Evolutionary conservation across 2,113 vertebrate genomes (phyloP).

Genomic region (Hyperopisus bebe): DNA sequence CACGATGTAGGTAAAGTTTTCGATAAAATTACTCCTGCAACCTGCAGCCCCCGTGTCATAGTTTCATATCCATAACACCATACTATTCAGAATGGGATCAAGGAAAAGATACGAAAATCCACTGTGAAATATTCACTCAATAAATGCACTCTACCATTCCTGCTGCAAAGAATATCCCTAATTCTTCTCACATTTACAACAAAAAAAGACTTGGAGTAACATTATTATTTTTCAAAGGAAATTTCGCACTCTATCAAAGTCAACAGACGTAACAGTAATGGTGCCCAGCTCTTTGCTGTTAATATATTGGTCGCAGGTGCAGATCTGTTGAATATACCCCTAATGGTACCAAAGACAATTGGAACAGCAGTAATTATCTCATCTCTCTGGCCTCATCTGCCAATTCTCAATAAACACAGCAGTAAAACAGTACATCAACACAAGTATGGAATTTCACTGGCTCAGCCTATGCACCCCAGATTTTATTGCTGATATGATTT

Average conservation of each 20-base stretch:
- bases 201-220: not conserved
- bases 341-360: slow-evolving; percentile 72
- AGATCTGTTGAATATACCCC: slow-evolving; percentile 69
- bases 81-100: not conserved
- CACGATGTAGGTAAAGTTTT: not conserved
- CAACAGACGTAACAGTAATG: slow-evolving; percentile 53
- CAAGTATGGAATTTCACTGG: not conserved
- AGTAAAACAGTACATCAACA: slow-evolving; percentile 44
- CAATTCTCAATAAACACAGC: slow-evolving; percentile 69
- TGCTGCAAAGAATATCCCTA: not conserved
- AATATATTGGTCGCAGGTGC: slow-evolving; percentile 70
- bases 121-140: not conserved
- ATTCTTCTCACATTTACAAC: not conserved
- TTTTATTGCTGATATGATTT: not conserved
- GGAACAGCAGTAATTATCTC: slow-evolving; percentile 66
- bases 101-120: not conserved
- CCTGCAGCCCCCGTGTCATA: not conserved
- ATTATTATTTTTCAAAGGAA: not conserved
- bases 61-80: not conserved
- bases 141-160: not conserved
- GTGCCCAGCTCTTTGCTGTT: slow-evolving; percentile 66
- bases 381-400: slow-evolving; percentile 66
- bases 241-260: slow-evolving; percentile 57
- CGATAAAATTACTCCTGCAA: not conserved
- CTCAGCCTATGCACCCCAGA: not conserved